phyloP scores from a whole-genome alignment of 2,797 vertebrate species.

The Borostomias antarcticus region DNA sequence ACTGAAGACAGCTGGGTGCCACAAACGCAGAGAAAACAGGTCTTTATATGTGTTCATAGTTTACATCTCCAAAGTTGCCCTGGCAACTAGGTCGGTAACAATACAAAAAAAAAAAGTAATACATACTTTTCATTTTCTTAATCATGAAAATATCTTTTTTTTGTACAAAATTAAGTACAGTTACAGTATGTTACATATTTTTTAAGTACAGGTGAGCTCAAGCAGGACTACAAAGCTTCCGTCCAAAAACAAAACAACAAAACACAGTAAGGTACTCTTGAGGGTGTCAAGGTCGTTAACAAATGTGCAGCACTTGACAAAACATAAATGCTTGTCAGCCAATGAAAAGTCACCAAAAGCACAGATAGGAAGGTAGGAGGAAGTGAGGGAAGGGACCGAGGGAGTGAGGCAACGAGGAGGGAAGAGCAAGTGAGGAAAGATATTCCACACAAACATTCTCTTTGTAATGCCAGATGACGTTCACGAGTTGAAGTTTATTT shows the following conservation, averaged over 20 bases:
- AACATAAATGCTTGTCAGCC: conserved; percentile 82
- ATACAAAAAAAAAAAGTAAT: conserved; percentile 87
- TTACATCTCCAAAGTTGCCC: conserved; percentile 78
- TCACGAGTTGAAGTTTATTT: conserved; percentile 56
- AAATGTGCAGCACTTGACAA: conserved; percentile 90
- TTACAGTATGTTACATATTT: conserved; percentile 79
- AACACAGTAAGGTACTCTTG: conserved; percentile 13
- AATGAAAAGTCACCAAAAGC: conserved; percentile 92
- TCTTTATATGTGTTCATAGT: conserved; percentile 71
- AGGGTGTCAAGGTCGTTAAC: conserved; percentile 71
- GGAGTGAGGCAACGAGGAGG: conserved; percentile 67
- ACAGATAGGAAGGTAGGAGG: conserved; percentile 67
- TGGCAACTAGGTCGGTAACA: conserved; percentile 84
- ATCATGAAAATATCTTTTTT: conserved; percentile 96
- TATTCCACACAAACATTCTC: conserved; percentile 65
- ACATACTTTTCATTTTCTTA: conserved; percentile 78
- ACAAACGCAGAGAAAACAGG: conserved; percentile 78
- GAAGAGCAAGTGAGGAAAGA: conserved; percentile 82
- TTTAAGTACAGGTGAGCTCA: conserved; percentile 72
- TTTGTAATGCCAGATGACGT: conserved; percentile 50
- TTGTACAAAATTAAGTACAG: conserved; percentile 99
- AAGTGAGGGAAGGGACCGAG: conserved; percentile 22
- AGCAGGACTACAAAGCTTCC: conserved; percentile 75
- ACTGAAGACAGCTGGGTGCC: conserved; percentile 85
- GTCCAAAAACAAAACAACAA: background rate